These are phyloP conservation scores for Athalia circularis DNA, from an alignment of 2,888 invertebrate genomes.

Conservation along the genomic window DNA sequence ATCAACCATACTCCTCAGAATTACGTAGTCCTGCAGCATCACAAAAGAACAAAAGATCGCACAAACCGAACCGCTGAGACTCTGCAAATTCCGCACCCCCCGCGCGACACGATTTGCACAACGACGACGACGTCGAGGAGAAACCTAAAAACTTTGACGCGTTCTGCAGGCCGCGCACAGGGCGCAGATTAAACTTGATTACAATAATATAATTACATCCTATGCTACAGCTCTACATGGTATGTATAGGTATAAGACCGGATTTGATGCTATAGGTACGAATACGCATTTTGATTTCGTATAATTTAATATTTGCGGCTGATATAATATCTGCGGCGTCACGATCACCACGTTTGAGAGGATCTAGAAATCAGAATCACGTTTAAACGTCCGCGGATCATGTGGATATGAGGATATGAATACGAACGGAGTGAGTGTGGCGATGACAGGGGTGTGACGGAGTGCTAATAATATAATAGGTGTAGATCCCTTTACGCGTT, in stretches of 20 bases:
- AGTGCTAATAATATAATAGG: constrained; percentile 68
- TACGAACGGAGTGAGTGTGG: constrained; percentile 55
- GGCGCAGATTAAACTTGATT: too few relatives aligned
- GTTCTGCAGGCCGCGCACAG: too few relatives aligned
- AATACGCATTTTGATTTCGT: too few relatives aligned
- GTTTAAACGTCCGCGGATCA: constrained; percentile 11
- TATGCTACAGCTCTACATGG: too few relatives aligned
- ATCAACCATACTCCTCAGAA: too few relatives aligned
- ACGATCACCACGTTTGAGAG: constrained; percentile 17
- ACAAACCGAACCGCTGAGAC: neutral
- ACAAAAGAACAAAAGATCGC: constrained; percentile 34
- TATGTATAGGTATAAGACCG: too few relatives aligned
- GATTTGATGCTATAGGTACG: too few relatives aligned
- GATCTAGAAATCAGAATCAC: constrained; percentile 42
- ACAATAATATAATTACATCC: too few relatives aligned
- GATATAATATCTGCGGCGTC: neutral
- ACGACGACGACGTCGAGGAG: neutral
- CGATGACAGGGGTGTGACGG: constrained; percentile 65
- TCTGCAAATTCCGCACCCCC: constrained; percentile 12
- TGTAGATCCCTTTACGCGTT: constrained; percentile 41
- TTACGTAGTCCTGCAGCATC: neutral
- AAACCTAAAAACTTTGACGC: too few relatives aligned
- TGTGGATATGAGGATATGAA: constrained; percentile 37
- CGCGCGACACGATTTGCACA: neutral
- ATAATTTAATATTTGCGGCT: too few relatives aligned